Base-by-base conservation (phyloP, 2,113 vertebrate species). In the Synchiropus splendidus region DNA sequence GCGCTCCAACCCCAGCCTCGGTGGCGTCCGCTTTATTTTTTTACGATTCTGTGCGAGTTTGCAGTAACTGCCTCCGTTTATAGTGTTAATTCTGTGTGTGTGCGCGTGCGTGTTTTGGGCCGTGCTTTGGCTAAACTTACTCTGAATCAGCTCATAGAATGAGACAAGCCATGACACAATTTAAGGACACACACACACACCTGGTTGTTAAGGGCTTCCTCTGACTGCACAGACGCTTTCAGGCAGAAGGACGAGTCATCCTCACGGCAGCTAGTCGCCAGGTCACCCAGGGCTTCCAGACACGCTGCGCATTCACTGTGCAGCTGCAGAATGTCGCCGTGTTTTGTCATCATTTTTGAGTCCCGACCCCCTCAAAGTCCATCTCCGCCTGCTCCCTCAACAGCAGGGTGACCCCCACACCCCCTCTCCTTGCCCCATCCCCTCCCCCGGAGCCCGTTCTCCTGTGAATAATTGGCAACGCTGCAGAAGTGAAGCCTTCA, bases 231-330 rank as follows among this genome's bases (percentile, higher is more conserved):
- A 79, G 56, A 69, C 64, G 54, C 15, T 73, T 63, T 78, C 67
- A 79, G 69, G 67, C 67, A 65, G 63, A 66, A 50, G 55, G 59
- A 61, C 67, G 51, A n/a, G 47, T 66, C 45, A 80, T 75, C 67
- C 75, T 74, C 65, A 76, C 69, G 85, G 85, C 85, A 85, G 83
- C 85, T 86, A 85, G 73, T 78, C 80, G 81, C 83, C 77, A 83
- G 72, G 73, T 85, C 83, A 83, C 75, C 72, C 85, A 83, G 85
- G 78, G 85, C 83, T 87, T 86, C 85, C 85, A 85, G 57, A 80
- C 77, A 70, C 73, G 36, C 38, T 31, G 67, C 58, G 70, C 78
- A 67, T 74, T 77, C 64, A 55, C 70, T 74, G 78, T 79, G 70
- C 78, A 74, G 74, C 80, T 80, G 70, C 75, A 64, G 72, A 79